phyloP scores from a whole-genome alignment of 1,140 invertebrate species.

The Galleria mellonella region DNA sequence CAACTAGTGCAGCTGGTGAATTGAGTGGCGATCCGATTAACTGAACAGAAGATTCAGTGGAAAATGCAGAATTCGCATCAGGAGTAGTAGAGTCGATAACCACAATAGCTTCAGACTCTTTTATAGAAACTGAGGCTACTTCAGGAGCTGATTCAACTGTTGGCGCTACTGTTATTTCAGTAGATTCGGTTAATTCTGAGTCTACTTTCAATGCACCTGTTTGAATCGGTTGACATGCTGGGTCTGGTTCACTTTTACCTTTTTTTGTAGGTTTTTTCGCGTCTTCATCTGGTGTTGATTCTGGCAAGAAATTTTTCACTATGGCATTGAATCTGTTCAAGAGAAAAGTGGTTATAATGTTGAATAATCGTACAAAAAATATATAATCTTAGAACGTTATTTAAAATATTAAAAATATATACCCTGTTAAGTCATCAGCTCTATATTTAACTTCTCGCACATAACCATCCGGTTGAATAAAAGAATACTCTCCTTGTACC shows the following conservation, averaged over 20 bases:
- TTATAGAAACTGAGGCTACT: too few relatives aligned
- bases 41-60: too few relatives aligned
- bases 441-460: conserved; percentile 82
- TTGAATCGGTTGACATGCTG: conserved; percentile 29
- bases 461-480: conserved; percentile 80
- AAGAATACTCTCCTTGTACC: conserved; percentile 76
- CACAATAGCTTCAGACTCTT: too few relatives aligned
- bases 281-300: conserved; percentile 12
- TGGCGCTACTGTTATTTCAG: too few relatives aligned
- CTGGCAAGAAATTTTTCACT: conserved; percentile 46
- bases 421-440: conserved; percentile 81
- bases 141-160: too few relatives aligned
- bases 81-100: too few relatives aligned
- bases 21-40: too few relatives aligned
- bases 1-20: too few relatives aligned
- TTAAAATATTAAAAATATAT: conserved; percentile 11
- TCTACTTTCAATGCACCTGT: conserved; percentile 22
- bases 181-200: not conserved
- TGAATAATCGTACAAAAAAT: not conserved
- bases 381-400: too few relatives aligned
- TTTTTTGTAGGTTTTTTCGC: conserved; percentile 14
- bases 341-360: conserved; percentile 2
- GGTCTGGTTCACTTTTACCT: conserved; percentile 12
- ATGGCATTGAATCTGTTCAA: conserved; percentile 51
- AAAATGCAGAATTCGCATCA: too few relatives aligned